Evolutionary conservation across 2,113 vertebrate genomes (phyloP).

Genomic region (Perca fluviatilis): DNA sequence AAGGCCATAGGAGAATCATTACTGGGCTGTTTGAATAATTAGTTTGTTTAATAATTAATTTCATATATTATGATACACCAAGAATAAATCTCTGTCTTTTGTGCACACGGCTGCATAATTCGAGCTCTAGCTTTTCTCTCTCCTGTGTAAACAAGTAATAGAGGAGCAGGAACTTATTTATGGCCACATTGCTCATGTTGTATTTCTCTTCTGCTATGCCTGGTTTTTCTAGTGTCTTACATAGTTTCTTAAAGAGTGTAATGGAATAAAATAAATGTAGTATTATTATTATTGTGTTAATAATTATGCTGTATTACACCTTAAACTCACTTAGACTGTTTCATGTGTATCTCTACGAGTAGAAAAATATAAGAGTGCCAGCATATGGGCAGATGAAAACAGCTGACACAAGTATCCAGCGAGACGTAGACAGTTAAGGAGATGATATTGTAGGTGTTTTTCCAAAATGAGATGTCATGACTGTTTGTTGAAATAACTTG

Average conservation of each 20-base stretch:
- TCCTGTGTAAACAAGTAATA: constrained; percentile 59
- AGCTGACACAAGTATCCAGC: no score
- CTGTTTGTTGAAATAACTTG: no score
- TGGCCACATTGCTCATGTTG: constrained; percentile 66
- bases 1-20: constrained; percentile 49
- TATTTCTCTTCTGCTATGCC: constrained; percentile 50
- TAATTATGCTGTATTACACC: no score
- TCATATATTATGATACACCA: constrained; percentile 64
- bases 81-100: constrained; percentile 74
- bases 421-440: no score
- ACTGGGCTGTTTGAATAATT: constrained; percentile 61
- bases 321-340: no score
- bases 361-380: no score
- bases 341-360: no score
- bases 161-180: constrained; percentile 70
- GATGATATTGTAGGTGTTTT: no score
- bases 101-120: constrained; percentile 67
- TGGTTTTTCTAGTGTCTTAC: constrained; percentile 38
- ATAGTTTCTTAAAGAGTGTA: constrained; percentile 26
- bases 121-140: constrained; percentile 29
- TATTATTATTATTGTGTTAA: no score
- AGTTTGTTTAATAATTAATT: constrained; percentile 72
- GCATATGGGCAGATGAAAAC: no score
- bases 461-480: no score
- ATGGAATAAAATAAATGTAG: no score